These are phyloP conservation scores for Parotocinclus haroldoi DNA, from an alignment of 2,797 vertebrate species.

Conservation along the genomic window DNA sequence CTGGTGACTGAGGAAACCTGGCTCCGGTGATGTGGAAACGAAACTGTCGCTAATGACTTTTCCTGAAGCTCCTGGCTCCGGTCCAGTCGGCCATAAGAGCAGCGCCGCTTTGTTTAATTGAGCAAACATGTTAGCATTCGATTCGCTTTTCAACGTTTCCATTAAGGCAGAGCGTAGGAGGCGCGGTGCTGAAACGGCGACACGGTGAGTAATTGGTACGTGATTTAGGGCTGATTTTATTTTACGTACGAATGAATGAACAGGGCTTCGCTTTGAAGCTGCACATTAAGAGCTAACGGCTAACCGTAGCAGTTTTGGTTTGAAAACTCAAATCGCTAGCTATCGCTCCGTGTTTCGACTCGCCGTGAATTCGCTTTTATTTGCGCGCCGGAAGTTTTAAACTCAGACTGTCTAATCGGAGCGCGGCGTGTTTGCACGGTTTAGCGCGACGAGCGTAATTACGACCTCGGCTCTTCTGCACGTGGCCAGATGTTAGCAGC, in stretches of 20 bases:
- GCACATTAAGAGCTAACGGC: background rate
- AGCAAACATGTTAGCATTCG: background rate
- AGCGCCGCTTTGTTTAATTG: background rate
- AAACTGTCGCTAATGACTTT: background rate
- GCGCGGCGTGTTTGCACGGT: too few relatives aligned
- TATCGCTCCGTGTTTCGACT: too few relatives aligned
- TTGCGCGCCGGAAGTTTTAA: too few relatives aligned
- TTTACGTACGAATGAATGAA: background rate
- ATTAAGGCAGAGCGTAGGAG: background rate
- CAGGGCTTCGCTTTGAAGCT: conserved; percentile 7
- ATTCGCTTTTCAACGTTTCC: conserved; percentile 12
- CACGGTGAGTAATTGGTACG: background rate
- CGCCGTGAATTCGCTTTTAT: too few relatives aligned
- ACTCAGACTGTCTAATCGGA: too few relatives aligned
- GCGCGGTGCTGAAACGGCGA: background rate
- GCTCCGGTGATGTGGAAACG: background rate
- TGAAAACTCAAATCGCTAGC: too few relatives aligned
- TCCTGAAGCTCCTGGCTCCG: background rate
- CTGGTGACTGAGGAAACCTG: background rate
- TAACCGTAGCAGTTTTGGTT: background rate
- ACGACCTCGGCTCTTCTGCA: too few relatives aligned
- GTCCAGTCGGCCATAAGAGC: background rate
- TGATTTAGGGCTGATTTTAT: background rate
- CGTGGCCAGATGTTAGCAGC: too few relatives aligned
- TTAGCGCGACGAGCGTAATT: too few relatives aligned